A percentile compares a stretch with the other conserved stretches of the same genome.
Evolutionary conservation across 2,113 vertebrate species (phyloP).

Genomic region (Dipodomys ordii): DNA sequence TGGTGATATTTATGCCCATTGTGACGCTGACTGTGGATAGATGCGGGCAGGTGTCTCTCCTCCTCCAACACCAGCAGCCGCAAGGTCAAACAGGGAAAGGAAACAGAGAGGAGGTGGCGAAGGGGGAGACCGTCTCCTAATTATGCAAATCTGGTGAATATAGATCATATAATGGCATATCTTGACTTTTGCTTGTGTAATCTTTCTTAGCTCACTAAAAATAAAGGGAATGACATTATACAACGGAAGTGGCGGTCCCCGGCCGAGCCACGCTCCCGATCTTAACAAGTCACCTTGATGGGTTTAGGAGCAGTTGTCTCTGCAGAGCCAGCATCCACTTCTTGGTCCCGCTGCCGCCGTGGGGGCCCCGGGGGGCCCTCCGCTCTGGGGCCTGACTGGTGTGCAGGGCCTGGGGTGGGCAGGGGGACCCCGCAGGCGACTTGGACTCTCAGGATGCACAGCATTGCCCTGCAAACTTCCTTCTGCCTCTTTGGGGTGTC

Average conservation of each 20-base stretch:
- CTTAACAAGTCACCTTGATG: constrained; percentile 31
- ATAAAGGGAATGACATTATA: not conserved
- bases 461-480: too few species aligned
- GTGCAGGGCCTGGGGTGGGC: too few species aligned
- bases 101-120: not conserved
- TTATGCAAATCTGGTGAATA: not conserved
- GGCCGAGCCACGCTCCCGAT: not conserved
- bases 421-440: not conserved
- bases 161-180: too few species aligned
- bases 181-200: not conserved
- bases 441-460: not conserved
- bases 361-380: not conserved
- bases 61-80: not conserved
- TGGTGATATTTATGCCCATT: constrained; percentile 67
- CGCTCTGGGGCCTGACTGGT: too few species aligned
- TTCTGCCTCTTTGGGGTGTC: not conserved
- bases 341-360: not conserved
- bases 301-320: not conserved
- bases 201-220: constrained; percentile 24
- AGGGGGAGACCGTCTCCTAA: not conserved
- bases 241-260: not conserved
- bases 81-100: not conserved
- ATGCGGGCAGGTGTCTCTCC: not conserved
- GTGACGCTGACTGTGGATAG: not conserved
- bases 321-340: not conserved